Percentiles rank a stretch among this genome's conserved stretches.
These are phyloP conservation scores for Nematolebias whitei DNA, from an alignment of 2,113 vertebrate species.

Conservation along the genomic window DNA sequence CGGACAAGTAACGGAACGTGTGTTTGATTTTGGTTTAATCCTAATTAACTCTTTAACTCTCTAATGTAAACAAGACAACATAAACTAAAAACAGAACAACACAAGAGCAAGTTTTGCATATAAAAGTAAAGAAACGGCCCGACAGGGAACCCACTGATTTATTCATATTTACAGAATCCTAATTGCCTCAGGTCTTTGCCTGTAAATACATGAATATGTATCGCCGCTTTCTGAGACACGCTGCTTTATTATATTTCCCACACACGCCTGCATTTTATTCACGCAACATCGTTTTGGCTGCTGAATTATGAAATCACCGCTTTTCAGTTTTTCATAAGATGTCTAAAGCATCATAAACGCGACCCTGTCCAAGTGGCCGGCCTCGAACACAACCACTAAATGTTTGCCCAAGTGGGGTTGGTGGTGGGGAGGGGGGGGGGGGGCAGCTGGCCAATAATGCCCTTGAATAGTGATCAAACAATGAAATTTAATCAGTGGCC, in stretches of 20 bases:
- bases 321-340: constrained; percentile 29
- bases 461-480: constrained; percentile 79
- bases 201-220: constrained; percentile 74
- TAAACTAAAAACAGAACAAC: constrained; percentile 60
- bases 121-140: constrained; percentile 54
- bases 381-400: constrained; percentile 49
- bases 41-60: constrained; percentile 71
- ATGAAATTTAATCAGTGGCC: constrained; percentile 81
- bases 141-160: constrained; percentile 66
- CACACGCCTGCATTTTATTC: constrained; percentile 22
- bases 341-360: constrained; percentile 41
- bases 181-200: constrained; percentile 61
- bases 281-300: constrained; percentile 32
- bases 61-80: constrained; percentile 64
- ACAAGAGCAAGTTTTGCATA: constrained; percentile 39
- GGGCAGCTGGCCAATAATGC: constrained; percentile 63
- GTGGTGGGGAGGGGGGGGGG: background rate
- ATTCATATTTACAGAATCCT: constrained; percentile 71
- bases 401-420: constrained; percentile 67
- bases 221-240: constrained; percentile 46
- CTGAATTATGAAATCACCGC: constrained; percentile 1
- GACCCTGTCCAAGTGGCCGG: constrained; percentile 30
- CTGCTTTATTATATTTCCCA: constrained; percentile 36
- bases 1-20: constrained; percentile 41
- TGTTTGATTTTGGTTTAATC: constrained; percentile 70